A percentile compares a stretch with the other conserved stretches of the same genome.
Evolutionary conservation across 2,113 vertebrate genomes (phyloP).

Genomic region (Microcebus tavaratra): DNA sequence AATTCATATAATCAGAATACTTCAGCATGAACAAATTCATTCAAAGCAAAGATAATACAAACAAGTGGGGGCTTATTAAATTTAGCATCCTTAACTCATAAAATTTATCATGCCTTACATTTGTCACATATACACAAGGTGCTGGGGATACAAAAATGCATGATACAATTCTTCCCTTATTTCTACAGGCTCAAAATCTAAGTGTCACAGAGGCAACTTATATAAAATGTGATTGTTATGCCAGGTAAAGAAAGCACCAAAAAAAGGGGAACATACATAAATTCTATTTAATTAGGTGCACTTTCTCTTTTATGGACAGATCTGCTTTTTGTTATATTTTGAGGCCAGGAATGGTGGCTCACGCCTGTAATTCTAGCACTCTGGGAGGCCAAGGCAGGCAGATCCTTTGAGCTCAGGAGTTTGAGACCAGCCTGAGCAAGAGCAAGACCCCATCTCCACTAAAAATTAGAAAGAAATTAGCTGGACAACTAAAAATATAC

Average conservation of each 20-base stretch:
- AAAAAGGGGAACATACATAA: neutral
- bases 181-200: neutral
- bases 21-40: neutral
- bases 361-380: too few relatives aligned
- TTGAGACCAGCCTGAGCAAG: too few relatives aligned
- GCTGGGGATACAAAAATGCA: neutral
- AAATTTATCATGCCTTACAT: neutral
- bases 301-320: conserved; percentile 1
- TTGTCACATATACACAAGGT: neutral
- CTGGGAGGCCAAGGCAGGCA: too few relatives aligned
- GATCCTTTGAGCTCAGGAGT: too few relatives aligned
- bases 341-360: too few relatives aligned
- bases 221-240: neutral
- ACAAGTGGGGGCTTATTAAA: neutral
- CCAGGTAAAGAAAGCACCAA: neutral
- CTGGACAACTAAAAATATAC: too few relatives aligned
- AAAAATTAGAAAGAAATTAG: too few relatives aligned
- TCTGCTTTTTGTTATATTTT: neutral
- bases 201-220: neutral
- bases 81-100: conserved; percentile 29
- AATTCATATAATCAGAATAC: conserved; percentile 28
- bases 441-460: too few relatives aligned
- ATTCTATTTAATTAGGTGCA: neutral
- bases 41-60: conserved; percentile 28
- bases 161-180: neutral